phyloP scores from a whole-genome alignment of 2,888 invertebrate genomes.

The Lagria hirta region DNA sequence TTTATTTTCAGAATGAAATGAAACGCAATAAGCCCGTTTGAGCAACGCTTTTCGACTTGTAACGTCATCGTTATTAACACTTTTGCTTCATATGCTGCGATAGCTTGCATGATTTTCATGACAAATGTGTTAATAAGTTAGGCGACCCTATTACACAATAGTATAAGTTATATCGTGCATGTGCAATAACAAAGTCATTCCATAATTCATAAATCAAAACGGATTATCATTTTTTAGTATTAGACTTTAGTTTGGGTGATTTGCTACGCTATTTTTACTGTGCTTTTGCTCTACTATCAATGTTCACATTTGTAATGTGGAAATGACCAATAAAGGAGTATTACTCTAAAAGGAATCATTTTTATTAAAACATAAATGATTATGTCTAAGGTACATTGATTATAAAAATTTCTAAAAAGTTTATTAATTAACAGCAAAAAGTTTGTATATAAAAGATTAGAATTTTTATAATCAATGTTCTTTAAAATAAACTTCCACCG shows the following conservation, averaged over 20 bases:
- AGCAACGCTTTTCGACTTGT: slow-evolving; percentile 8
- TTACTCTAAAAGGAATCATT: no score
- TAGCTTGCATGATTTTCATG: slow-evolving; percentile 16
- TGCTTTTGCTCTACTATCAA: slow-evolving; percentile 18
- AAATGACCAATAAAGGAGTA: slow-evolving; percentile 17
- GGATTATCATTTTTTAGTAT: slow-evolving; percentile 11
- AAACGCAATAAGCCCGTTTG: slow-evolving; percentile 21
- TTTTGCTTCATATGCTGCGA: slow-evolving; percentile 18
- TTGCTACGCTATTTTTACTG: slow-evolving; percentile 23
- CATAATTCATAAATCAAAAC: slow-evolving; percentile 10
- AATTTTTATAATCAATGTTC: no score
- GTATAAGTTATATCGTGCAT: no score
- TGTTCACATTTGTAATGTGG: slow-evolving; percentile 22
- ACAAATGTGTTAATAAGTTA: slow-evolving; percentile 24
- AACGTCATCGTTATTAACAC: slow-evolving; percentile 19
- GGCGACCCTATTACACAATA: no score
- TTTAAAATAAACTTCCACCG: no score
- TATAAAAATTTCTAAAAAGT: no score
- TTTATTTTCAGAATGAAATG: slow-evolving; percentile 23
- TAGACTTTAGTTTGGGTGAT: slow-evolving; percentile 15
- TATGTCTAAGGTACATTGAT: no score
- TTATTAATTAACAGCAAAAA: no score
- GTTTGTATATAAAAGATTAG: no score
- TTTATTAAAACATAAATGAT: no score
- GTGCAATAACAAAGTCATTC: slow-evolving; percentile 23